phyloP scores from a whole-genome alignment of 2,888 invertebrate genomes.

The Mimachlamys varia region DNA sequence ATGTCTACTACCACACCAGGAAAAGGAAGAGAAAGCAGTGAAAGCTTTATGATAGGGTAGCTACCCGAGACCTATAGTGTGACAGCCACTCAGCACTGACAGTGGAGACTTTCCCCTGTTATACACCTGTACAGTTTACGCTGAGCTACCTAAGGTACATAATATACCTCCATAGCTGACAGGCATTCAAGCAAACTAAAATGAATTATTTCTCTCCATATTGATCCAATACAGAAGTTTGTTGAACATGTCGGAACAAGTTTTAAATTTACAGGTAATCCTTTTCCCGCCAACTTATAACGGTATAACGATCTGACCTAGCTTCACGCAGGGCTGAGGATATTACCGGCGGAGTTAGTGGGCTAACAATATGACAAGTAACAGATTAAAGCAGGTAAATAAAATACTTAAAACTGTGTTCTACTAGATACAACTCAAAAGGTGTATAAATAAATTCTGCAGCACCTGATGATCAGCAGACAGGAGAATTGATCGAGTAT shows the following conservation, averaged over 20 bases:
- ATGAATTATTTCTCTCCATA: constrained; percentile 4
- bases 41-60: background rate
- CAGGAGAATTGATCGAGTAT: too few species aligned
- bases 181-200: background rate
- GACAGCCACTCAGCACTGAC: background rate
- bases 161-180: background rate
- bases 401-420: background rate
- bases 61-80: background rate
- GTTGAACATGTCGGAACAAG: background rate
- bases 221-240: background rate
- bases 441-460: background rate
- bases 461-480: background rate
- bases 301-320: background rate
- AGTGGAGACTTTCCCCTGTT: background rate
- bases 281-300: background rate
- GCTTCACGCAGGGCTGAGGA: background rate
- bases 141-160: background rate
- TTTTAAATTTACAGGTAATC: background rate
- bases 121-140: background rate
- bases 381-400: background rate
- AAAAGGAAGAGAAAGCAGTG: background rate
- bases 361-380: background rate
- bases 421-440: background rate
- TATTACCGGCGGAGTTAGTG: background rate
- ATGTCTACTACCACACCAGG: constrained; percentile 1